phyloP scores from a whole-genome alignment of 2,113 vertebrate genomes.

The Xyrauchen texanus region DNA sequence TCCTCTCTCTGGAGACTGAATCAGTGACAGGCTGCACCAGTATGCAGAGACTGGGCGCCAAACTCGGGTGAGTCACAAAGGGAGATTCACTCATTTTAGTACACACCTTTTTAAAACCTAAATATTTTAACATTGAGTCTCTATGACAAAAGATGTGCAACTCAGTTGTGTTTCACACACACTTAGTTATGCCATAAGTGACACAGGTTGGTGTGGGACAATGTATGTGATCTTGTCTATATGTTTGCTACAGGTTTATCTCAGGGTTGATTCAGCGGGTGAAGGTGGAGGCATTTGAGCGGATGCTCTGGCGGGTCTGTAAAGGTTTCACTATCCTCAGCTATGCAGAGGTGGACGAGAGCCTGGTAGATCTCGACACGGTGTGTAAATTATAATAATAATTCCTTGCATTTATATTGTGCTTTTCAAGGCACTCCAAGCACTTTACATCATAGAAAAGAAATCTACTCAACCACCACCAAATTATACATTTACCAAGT shows the following conservation, averaged over 20 bases:
- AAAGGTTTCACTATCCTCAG: conserved; percentile 95
- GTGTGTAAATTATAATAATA: conserved; percentile 72
- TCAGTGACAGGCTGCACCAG: conserved; percentile 83
- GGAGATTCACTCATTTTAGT: not conserved
- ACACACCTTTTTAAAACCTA: too few species aligned
- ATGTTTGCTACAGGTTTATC: conserved; percentile 78
- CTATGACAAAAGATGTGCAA: not conserved
- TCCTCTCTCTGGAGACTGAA: conserved; percentile 85
- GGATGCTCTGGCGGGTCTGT: conserved; percentile 93
- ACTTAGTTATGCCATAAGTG: not conserved
- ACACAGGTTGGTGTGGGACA: not conserved
- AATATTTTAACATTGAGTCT: not conserved
- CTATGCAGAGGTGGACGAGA: conserved; percentile 85
- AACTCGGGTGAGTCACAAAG: conserved; percentile 83
- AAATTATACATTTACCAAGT: too few species aligned
- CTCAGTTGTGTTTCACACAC: not conserved
- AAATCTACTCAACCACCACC: too few species aligned
- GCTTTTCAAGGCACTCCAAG: too few species aligned
- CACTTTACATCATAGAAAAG: too few species aligned
- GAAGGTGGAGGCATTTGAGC: conserved; percentile 93
- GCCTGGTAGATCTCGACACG: conserved; percentile 86
- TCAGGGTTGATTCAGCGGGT: conserved; percentile 90
- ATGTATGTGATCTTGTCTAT: not conserved
- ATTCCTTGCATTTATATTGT: too few species aligned
- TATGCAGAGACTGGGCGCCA: conserved; percentile 92